Evolutionary conservation across 2,113 vertebrate species (phyloP), one percentile per base, ranked within the genome.

Genomic region (Agapornis roseicollis): DNA sequence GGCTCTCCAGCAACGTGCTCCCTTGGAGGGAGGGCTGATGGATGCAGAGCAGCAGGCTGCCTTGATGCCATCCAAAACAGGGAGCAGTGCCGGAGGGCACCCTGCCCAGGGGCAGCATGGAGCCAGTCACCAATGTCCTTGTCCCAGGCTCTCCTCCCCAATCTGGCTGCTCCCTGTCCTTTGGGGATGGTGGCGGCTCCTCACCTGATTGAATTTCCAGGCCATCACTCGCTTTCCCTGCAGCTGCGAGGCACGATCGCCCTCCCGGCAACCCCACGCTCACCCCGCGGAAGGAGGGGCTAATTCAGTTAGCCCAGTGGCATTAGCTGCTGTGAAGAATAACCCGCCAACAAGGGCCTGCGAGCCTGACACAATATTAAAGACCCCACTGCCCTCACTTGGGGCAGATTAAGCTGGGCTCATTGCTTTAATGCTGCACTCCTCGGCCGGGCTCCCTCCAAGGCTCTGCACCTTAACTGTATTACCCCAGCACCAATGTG

Each of bases 301-400:
- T 99, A 99, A 99, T 99, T 98, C 98, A 91, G 98, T 99, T 99
- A 99, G 98, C 96, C 98, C 98, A 95, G 98, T 98, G 98, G 98
- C 98, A 98, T 98, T 98, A 98, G 97, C 97, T 97, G 96, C 98
- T 37, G 94, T 98, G 98, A 98, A 98, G 98, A 97, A 98, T 98
- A 98, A 98, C 97, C 97, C 97, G 95, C 95, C 97, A 98, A 98
- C 96, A 92, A 92, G 96, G 96, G 93, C 97, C 97, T 96, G 92
- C 94, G 89, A 97, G 98, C 96, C 95, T 98, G 97, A 98, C 97
- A 98, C 96, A 97, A 98, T 97, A 98, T 98, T 98, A 98, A 98
- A 98, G 98, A 98, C 98, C 98, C 96, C 97, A 97, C 98, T 98
- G 98, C 93, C 97, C 98, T 98, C 98, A 98, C 97, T 98, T 95